Conservation (phyloP, 92 coral and sea anemone genomes). For the Phenganax stokvisi region DNA sequence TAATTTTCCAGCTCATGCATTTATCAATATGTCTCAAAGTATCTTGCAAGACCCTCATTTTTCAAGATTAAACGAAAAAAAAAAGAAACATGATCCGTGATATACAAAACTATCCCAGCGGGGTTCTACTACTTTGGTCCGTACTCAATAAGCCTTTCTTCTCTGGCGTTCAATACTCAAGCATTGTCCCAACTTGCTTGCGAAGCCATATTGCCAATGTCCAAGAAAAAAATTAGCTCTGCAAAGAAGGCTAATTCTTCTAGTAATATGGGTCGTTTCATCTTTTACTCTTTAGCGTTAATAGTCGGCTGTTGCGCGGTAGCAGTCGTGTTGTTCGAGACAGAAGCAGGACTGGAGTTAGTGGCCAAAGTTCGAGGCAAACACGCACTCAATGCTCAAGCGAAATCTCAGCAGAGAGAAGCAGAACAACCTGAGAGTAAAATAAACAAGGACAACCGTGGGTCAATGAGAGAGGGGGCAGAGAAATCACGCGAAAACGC, state of each 20-base stretch:
- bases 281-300: constrained; percentile 28
- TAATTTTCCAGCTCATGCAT: too few species aligned
- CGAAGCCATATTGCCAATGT: too few species aligned
- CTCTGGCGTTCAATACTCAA: too few species aligned
- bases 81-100: too few species aligned
- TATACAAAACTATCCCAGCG: too few species aligned
- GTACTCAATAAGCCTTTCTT: too few species aligned
- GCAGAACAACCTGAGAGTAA: neutral
- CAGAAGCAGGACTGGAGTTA: constrained; percentile 26
- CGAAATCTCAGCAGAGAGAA: neutral
- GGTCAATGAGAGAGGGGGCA: neutral
- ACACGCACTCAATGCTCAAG: neutral
- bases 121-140: too few species aligned
- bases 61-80: too few species aligned
- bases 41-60: too few species aligned
- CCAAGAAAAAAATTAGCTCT: neutral
- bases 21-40: too few species aligned
- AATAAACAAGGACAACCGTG: neutral
- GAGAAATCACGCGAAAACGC: neutral
- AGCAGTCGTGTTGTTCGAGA: constrained; percentile 36
- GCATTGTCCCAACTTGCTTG: too few species aligned
- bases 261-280: constrained; percentile 26
- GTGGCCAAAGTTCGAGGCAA: constrained; percentile 31
- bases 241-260: neutral
- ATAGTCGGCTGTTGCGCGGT: constrained; percentile 33